A percentile compares a stretch with the other conserved stretches of the same genome.
Evolutionary conservation across 2,888 invertebrate species (phyloP).

Genomic region (Melanchra persicariae): DNA sequence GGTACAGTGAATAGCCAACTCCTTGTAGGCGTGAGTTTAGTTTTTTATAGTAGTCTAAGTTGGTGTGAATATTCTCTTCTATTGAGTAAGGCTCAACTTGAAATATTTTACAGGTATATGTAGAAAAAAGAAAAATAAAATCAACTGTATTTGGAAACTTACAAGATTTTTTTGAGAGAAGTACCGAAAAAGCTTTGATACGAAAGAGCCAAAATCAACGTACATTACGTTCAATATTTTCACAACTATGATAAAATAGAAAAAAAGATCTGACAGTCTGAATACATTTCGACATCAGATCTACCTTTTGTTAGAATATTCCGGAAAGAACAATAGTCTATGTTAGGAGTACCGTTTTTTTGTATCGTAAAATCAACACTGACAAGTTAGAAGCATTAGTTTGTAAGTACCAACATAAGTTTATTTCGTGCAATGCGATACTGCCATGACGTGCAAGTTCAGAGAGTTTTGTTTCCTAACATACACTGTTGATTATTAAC

Average conservation of each 20-base stretch:
- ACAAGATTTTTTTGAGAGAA: not conserved
- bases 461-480: slow-evolving; percentile 4
- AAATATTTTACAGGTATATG: not conserved
- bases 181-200: not conserved
- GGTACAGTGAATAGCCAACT: no score
- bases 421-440: slow-evolving; percentile 23
- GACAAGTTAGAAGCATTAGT: slow-evolving; percentile 5
- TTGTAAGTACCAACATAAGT: slow-evolving; percentile 13
- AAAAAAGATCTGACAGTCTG: not conserved
- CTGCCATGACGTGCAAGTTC: not conserved
- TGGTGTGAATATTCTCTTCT: not conserved
- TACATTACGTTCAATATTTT: slow-evolving; percentile 19
- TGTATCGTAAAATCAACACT: not conserved
- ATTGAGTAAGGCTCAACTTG: not conserved
- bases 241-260: not conserved
- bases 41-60: not conserved
- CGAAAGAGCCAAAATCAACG: not conserved
- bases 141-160: not conserved
- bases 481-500: slow-evolving; percentile 25
- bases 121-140: slow-evolving; percentile 18
- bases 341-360: not conserved
- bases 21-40: not conserved
- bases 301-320: slow-evolving; percentile 8
- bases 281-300: not conserved
- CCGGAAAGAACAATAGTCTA: not conserved